Evolutionary conservation across 2,888 invertebrate genomes (phyloP), one percentile per base, ranked within the genome.

Genomic region (Agriopis aurantiaria): DNA sequence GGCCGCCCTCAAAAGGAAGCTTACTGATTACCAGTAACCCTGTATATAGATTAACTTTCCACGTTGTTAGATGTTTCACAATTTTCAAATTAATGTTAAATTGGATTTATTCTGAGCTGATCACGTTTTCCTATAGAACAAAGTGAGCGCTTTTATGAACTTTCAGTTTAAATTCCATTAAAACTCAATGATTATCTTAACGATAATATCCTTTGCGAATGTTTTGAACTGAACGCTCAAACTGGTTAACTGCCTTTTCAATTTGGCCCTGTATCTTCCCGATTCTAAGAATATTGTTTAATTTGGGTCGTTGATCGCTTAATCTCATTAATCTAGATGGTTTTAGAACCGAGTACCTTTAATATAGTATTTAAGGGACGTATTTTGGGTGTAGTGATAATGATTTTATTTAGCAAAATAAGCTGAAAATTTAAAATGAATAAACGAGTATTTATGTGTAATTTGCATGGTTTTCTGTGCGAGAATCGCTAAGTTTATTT

Each of bases 141-240:
- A 65, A 71, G 17, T 53, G 48, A 64, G 51, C 45, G 46, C 61
- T 62, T 65, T 69, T 57, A 66, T 58, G 62, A 59, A 65, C 61
- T 62, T 48, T 55, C 53, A 46, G 43, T 56, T 40, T 59, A 70
- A 75, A 70, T 70, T 72, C 72, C 66, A 75, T 72, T 75, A 64
- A 71, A 75, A 73, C 65, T 75, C 68, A 52, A 72, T 48, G 67
- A 70, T 73, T 70, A 75, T 73, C 70, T 68, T 64, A 59, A 49
- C 64, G 71, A 73, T 73, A 71, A 68, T 65, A 60, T 67, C 67
- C 61, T 70, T 66, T 58, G 55, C 45, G 23, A 66, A 69, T 65
- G 65, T 71, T 60, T 43, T 56, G 14, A 59, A 40, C 53, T 56
- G 48, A 46, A 53, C 69, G 10, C 63, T 66, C 61, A 14, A 69